A percentile compares a stretch with the other conserved stretches of the same genome.
These are phyloP conservation scores for Formica exsecta DNA, from an alignment of 1,140 invertebrate genomes.

Conservation along the genomic window DNA sequence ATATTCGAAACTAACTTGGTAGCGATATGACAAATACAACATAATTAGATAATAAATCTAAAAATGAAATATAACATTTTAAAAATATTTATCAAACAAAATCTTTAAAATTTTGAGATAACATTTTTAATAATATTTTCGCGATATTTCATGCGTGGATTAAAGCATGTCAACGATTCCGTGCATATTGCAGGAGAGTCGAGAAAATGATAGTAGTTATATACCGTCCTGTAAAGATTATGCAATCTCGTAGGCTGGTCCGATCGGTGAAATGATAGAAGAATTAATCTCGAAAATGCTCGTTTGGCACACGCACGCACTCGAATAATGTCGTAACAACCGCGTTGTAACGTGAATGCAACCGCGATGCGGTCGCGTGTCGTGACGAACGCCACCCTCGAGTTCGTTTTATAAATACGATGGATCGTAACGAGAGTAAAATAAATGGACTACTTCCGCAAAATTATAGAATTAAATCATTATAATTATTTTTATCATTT, in stretches of 20 bases:
- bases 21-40: background rate
- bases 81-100: too few relatives aligned
- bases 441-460: conserved; percentile 67
- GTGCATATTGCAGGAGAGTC: background rate
- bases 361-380: conserved; percentile 83
- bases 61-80: background rate
- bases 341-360: conserved; percentile 77
- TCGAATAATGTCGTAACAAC: conserved; percentile 71
- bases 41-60: background rate
- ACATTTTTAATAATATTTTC: background rate
- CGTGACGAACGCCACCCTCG: conserved; percentile 77
- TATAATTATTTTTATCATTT: conserved; percentile 3
- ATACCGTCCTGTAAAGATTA: conserved; percentile 44
- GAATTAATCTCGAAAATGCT: conserved; percentile 84
- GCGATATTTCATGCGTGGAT: background rate
- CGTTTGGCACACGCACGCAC: conserved; percentile 78
- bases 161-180: background rate
- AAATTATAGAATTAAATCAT: conserved; percentile 57
- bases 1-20: conserved; percentile 14
- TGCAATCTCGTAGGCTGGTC: conserved; percentile 45
- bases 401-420: conserved; percentile 56
- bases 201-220: conserved; percentile 21
- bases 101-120: background rate
- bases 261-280: conserved; percentile 78
- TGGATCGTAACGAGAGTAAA: conserved; percentile 67